These are phyloP conservation scores for Adelges cooleyi DNA, from an alignment of 1,140 invertebrate genomes.

Conservation along the genomic window DNA sequence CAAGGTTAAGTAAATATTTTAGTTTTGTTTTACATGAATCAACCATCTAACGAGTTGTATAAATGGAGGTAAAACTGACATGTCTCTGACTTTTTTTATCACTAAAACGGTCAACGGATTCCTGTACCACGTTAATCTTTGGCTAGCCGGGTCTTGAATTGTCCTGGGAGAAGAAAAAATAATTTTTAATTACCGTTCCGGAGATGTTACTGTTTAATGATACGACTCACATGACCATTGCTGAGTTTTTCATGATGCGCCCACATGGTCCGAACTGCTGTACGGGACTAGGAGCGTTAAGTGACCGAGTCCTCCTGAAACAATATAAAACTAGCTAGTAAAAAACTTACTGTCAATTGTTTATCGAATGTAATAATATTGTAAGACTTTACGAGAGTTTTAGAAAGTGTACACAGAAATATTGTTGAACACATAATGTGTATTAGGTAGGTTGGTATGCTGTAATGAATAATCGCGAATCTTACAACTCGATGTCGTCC, in stretches of 20 bases:
- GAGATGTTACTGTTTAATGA: neutral
- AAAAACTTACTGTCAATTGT: too few relatives aligned
- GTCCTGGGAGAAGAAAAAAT: slow-evolving; percentile 56
- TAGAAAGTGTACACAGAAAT: too few relatives aligned
- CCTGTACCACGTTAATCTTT: slow-evolving; percentile 92
- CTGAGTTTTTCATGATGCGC: slow-evolving; percentile 89
- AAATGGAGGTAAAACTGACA: slow-evolving; percentile 75
- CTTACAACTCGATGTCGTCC: too few relatives aligned
- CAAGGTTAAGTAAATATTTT: neutral
- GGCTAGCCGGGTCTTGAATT: slow-evolving; percentile 92
- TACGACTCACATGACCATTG: slow-evolving; percentile 84
- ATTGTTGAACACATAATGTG: too few relatives aligned
- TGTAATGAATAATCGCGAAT: too few relatives aligned
- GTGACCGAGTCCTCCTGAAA: slow-evolving; percentile 80
- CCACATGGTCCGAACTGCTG: slow-evolving; percentile 94
- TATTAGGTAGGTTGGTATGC: too few relatives aligned
- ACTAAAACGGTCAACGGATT: slow-evolving; percentile 86
- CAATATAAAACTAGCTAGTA: slow-evolving; percentile 36
- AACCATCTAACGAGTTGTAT: slow-evolving; percentile 89
- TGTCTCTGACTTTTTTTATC: slow-evolving; percentile 90
- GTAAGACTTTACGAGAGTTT: too few relatives aligned
- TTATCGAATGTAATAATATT: too few relatives aligned
- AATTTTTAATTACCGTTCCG: neutral
- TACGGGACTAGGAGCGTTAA: slow-evolving; percentile 85
- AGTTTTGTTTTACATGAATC: slow-evolving; percentile 55